A percentile compares a stretch with the other conserved stretches of the same genome.
phyloP scores from a whole-genome alignment of 2,113 vertebrate species.

The Malurus elegans region DNA sequence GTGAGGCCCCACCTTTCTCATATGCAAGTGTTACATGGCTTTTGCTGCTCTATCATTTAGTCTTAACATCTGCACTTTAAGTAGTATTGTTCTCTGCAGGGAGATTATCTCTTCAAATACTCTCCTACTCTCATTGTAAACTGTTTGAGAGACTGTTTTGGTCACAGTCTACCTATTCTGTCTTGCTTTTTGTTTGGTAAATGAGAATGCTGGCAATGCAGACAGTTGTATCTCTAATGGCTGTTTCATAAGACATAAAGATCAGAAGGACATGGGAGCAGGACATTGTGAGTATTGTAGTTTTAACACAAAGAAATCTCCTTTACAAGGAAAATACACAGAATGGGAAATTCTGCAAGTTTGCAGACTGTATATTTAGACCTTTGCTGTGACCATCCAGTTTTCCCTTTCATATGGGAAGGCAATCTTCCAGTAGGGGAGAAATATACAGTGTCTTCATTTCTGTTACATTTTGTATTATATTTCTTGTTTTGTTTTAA shows the following conservation, averaged over 20 bases:
- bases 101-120: not conserved
- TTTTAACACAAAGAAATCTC: not conserved
- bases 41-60: not conserved
- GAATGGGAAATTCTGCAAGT: not conserved
- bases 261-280: not conserved
- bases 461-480: not conserved
- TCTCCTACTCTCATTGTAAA: not conserved
- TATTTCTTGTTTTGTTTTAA: not conserved
- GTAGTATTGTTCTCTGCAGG: not conserved
- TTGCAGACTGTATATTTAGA: not conserved
- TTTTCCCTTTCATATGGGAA: not conserved
- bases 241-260: not conserved
- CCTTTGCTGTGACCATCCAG: not conserved
- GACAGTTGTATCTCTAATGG: not conserved
- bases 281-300: not conserved
- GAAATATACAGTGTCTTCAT: not conserved
- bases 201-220: not conserved
- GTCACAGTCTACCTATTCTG: not conserved
- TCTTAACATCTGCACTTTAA: not conserved
- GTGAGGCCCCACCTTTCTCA: accelerated
- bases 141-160: not conserved
- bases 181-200: not conserved
- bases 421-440: not conserved
- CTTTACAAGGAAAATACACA: not conserved
- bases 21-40: not conserved